Evolutionary conservation across 2,113 vertebrate genomes (phyloP), one percentile per base, ranked within the genome.

Genomic region (Ifrita kowaldi): DNA sequence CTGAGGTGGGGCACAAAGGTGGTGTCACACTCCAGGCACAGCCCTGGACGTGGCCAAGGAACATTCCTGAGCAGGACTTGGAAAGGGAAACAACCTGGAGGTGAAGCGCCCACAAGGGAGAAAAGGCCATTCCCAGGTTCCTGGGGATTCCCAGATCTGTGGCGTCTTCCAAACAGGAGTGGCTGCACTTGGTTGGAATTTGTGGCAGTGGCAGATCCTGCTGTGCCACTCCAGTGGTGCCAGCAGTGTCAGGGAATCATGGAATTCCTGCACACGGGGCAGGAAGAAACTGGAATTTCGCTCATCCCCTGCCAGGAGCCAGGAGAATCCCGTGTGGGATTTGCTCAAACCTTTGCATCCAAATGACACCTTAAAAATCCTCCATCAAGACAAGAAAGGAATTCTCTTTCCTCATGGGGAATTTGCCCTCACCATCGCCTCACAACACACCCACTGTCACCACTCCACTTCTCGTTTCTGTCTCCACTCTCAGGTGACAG

Each of bases 401-500:
- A 11, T 47, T 52, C 10, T 19, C 55, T 23, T 52, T 49, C 23
- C 6, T n/a, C 6, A 4, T 0, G 0, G 32, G 32, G 49, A n/a
- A 7, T 56, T 65, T 44, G 7, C 46, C 22, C 20, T 50, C 9
- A 2, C 13, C 13, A 4, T 8, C 4, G 2, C 35, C 37, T 33
- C 44, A 9, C 26, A 53, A 24, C 10, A 19, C 7, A 17, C 4
- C 28, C 60, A 16, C 1, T 39, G 67, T 16, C 59, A 56, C 53
- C 52, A 11, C 28, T 30, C 18, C 4, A 3, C 17, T 17, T 27
- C 9, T 47, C 41, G 13, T 39, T 60, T 55, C 33, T 55, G 14
- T 32, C 63, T 18, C 57, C 69, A 13, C 41, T 10, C 16, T 35
- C 24, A 27, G 84, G 33, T 32, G 26, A 6, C 37, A 46, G 41